These are phyloP conservation scores for Sitobion miscanthi DNA, from an alignment of 1,140 invertebrate genomes.

Conservation along the genomic window DNA sequence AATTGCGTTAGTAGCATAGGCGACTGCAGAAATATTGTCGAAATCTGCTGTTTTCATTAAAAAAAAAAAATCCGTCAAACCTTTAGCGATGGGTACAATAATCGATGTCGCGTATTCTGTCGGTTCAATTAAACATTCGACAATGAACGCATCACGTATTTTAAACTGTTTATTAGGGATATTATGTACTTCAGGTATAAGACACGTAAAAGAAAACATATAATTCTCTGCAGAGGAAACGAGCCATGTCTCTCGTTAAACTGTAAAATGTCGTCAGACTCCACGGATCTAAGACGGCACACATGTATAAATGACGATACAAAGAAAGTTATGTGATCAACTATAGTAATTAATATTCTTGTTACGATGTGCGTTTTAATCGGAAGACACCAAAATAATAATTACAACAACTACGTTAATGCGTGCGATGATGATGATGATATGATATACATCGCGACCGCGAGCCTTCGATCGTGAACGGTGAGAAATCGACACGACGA, in stretches of 20 bases:
- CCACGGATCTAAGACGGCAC: background rate
- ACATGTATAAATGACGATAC: background rate
- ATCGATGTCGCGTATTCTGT: too few species aligned
- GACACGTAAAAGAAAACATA: background rate
- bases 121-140: too few species aligned
- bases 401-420: background rate
- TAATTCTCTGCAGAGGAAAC: background rate
- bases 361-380: background rate
- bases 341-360: background rate
- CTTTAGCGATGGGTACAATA: too few species aligned
- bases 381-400: background rate
- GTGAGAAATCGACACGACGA: background rate
- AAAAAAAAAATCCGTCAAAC: background rate
- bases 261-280: background rate
- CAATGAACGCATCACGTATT: too few species aligned
- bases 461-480: background rate
- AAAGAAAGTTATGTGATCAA: background rate
- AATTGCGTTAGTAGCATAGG: background rate
- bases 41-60: too few species aligned
- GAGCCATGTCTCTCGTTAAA: background rate
- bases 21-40: background rate
- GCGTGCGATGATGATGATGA: background rate
- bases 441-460: background rate
- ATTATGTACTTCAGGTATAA: background rate
- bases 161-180: background rate